These are phyloP conservation scores for Lepus townsendii DNA, from an alignment of 2,797 vertebrate species.

Conservation along the genomic window DNA sequence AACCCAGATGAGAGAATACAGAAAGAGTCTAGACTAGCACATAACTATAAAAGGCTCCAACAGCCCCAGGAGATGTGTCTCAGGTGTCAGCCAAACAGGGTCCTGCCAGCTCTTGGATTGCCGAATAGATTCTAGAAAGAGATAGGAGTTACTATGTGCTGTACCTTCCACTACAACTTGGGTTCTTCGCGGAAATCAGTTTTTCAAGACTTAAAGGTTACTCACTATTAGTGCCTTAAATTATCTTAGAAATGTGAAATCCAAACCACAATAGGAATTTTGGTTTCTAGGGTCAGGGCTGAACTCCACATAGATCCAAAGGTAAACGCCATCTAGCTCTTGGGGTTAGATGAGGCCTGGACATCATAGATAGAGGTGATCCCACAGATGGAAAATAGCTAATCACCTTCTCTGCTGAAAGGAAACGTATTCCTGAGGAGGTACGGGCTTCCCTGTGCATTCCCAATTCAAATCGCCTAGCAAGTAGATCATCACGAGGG, in stretches of 20 bases:
- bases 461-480: not conserved
- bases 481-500: not conserved
- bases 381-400: not conserved
- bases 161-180: not conserved
- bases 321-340: not conserved
- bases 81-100: conserved; percentile 40
- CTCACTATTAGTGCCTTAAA: not conserved
- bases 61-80: conserved; percentile 20
- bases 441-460: not conserved
- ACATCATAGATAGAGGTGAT: not conserved
- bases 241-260: not conserved
- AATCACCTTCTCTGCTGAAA: not conserved
- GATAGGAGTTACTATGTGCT: not conserved
- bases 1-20: not conserved
- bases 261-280: not conserved
- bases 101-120: conserved; percentile 47
- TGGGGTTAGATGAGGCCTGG: not conserved
- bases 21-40: conserved; percentile 23
- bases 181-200: not conserved
- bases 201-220: conserved; percentile 19
- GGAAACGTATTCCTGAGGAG: not conserved
- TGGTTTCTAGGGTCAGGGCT: not conserved
- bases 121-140: conserved; percentile 25
- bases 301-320: not conserved
- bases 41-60: conserved; percentile 38